Evolutionary conservation across 2,888 invertebrate genomes (phyloP).

Genomic region (Thereva nobilitata): DNA sequence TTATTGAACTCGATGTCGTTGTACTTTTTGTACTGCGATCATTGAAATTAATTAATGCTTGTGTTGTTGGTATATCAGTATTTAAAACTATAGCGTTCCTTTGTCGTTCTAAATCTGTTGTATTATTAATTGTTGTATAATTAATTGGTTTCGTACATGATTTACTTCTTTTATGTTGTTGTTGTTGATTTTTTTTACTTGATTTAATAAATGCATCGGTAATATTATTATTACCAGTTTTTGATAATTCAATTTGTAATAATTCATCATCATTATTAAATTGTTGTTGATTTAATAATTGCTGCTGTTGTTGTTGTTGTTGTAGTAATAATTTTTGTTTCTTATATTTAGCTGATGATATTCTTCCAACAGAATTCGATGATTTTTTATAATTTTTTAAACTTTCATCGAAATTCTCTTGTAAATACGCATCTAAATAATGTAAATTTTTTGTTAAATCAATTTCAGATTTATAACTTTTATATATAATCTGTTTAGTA

Average conservation of each 20-base stretch:
- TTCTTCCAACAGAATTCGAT: conserved; percentile 52
- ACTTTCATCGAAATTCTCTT: conserved; percentile 56
- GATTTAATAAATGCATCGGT: background rate
- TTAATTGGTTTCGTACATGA: conserved; percentile 48
- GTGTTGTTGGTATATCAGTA: background rate
- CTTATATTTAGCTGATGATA: conserved; percentile 43
- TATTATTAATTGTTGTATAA: conserved; percentile 5
- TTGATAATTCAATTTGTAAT: background rate
- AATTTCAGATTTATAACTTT: conserved; percentile 58
- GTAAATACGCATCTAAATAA: conserved; percentile 57
- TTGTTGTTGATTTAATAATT: no score
- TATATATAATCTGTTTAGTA: conserved; percentile 50
- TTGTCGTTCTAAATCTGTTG: background rate
- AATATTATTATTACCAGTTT: background rate
- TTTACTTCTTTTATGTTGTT: conserved; percentile 51
- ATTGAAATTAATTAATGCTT: background rate
- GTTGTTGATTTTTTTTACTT: background rate
- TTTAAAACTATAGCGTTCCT: conserved; percentile 1
- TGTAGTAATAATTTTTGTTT: conserved; percentile 11
- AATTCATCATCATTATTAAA: background rate
- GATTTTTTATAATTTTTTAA: conserved; percentile 48
- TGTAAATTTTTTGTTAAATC: conserved; percentile 57
- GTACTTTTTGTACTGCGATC: conserved; percentile 47
- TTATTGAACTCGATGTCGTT: conserved; percentile 53
- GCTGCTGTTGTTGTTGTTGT: background rate